Conservation (phyloP, 2,888 invertebrate genomes). For the Ophion slaviceki region DNA sequence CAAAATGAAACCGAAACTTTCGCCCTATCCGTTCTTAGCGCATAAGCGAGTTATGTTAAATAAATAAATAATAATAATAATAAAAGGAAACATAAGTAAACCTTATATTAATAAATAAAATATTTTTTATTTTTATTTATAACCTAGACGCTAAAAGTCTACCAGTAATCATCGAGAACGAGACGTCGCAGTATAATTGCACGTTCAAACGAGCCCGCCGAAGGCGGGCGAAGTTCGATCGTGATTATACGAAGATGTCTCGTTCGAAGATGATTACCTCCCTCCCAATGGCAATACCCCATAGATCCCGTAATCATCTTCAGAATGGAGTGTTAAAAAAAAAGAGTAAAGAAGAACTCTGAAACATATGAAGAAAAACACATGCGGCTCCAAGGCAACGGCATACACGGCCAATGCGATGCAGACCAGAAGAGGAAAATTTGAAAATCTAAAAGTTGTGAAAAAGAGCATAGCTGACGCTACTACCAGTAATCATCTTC, state of each 20-base stretch:
- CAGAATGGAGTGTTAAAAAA: background rate
- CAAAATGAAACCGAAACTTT: too few relatives aligned
- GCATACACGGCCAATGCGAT: background rate
- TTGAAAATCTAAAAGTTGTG: slow-evolving; percentile 22
- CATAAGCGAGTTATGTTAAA: too few relatives aligned
- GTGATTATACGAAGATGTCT: slow-evolving; percentile 29
- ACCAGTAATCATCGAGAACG: slow-evolving; percentile 37
- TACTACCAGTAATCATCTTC: slow-evolving; percentile 43
- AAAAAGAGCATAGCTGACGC: slow-evolving; percentile 37
- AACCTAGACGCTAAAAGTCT: slow-evolving; percentile 22
- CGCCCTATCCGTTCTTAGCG: too few relatives aligned
- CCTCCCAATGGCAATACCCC: slow-evolving; percentile 12
- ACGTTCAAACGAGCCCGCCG: background rate
- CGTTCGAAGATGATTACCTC: slow-evolving; percentile 43
- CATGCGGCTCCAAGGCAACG: background rate
- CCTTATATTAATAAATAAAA: too few relatives aligned
- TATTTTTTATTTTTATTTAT: too few relatives aligned
- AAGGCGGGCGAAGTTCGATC: background rate
- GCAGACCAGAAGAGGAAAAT: background rate
- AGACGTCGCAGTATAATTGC: slow-evolving; percentile 6
- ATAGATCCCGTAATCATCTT: slow-evolving; percentile 25
- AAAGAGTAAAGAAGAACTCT: background rate
- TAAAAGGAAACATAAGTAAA: too few relatives aligned
- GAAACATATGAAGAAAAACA: slow-evolving; percentile 3
- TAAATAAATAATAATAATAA: too few relatives aligned